phyloP scores from a whole-genome alignment of 2,113 vertebrate genomes.

The Heterochromis multidens region DNA sequence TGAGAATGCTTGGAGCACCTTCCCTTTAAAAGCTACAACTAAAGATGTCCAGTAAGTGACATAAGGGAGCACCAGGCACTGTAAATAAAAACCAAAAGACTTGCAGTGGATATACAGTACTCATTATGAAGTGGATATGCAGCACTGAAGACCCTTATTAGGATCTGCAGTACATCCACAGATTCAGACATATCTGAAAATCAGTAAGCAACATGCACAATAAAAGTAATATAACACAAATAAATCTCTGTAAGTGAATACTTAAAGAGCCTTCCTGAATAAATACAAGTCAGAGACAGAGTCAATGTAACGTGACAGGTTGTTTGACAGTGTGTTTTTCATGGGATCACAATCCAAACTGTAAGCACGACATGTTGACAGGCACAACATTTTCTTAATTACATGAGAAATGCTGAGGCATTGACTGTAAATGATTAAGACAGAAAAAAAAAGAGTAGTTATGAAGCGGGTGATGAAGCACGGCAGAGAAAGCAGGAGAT shows the following conservation, averaged over 20 bases:
- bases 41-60: background rate
- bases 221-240: background rate
- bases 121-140: background rate
- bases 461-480: background rate
- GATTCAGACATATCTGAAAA: background rate
- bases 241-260: background rate
- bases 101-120: background rate
- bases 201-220: background rate
- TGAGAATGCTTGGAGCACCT: background rate
- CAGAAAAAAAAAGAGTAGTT: background rate
- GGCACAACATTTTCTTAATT: background rate
- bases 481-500: background rate
- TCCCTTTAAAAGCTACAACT: background rate
- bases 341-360: background rate
- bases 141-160: background rate
- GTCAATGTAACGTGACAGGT: background rate
- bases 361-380: background rate
- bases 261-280: background rate
- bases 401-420: background rate
- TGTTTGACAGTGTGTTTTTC: background rate
- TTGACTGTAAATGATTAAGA: background rate
- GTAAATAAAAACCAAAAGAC: conserved; percentile 2
- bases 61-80: background rate
- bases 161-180: background rate
- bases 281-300: background rate